A percentile compares a stretch with the other conserved stretches of the same genome.
phyloP scores from a whole-genome alignment of 2,113 vertebrate species.

The Okapia johnstoni region DNA sequence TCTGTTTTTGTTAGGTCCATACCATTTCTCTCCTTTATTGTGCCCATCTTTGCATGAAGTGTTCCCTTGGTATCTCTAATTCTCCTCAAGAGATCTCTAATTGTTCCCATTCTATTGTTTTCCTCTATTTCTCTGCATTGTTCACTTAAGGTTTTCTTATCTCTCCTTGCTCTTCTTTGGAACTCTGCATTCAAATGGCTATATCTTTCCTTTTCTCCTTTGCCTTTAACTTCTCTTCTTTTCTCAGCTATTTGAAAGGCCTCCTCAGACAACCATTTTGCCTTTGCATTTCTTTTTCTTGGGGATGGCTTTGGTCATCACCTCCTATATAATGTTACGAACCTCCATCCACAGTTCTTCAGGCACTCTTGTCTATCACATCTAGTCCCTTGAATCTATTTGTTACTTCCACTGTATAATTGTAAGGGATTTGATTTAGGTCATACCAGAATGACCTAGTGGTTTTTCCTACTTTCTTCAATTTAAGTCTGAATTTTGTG shows the following conservation, averaged over 20 bases:
- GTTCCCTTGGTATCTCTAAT: background rate
- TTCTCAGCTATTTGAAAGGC: background rate
- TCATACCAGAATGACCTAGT: background rate
- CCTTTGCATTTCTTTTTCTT: background rate
- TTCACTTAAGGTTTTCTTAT: background rate
- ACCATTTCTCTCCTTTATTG: background rate
- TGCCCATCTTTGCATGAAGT: background rate
- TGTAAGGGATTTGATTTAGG: background rate
- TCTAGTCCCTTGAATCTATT: background rate
- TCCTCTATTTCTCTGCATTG: background rate
- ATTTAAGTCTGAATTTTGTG: background rate
- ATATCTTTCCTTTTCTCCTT: background rate
- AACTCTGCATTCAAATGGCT: background rate
- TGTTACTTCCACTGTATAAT: background rate
- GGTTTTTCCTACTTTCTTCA: background rate
- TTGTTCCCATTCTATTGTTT: background rate
- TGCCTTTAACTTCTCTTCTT: background rate
- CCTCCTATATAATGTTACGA: background rate
- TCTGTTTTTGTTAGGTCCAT: background rate
- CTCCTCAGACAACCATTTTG: background rate
- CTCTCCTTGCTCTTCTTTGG: background rate
- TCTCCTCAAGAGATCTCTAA: background rate
- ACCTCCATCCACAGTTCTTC: background rate
- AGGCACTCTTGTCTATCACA: background rate
- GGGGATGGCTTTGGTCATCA: background rate